These are phyloP conservation scores for Eulithis prunata DNA, from an alignment of 2,888 invertebrate genomes.

Conservation along the genomic window DNA sequence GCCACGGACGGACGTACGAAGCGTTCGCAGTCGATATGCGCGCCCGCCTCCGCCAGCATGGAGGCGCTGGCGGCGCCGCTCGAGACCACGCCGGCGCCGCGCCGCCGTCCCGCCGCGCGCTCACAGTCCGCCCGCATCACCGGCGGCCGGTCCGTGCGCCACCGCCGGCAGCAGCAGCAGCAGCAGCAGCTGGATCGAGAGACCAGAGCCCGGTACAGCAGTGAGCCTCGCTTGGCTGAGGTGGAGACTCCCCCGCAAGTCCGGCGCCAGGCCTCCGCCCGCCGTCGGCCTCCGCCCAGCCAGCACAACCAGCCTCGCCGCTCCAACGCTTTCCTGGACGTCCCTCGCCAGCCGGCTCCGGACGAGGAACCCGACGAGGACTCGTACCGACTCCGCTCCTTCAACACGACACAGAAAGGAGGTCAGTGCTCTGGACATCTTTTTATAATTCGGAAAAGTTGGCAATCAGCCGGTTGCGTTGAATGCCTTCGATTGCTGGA, in stretches of 20 bases:
- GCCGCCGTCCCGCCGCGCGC: constrained; percentile 88
- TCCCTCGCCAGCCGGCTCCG: constrained; percentile 76
- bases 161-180: constrained; percentile 74
- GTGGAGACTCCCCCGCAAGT: constrained; percentile 88
- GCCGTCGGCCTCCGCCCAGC: constrained; percentile 79
- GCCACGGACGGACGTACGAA: constrained; percentile 87
- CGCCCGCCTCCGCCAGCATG: constrained; percentile 88
- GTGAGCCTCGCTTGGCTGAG: constrained; percentile 87
- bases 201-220: constrained; percentile 85
- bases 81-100: constrained; percentile 83
- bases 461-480: constrained; percentile 62
- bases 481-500: constrained; percentile 49
- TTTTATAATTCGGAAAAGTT: constrained; percentile 58
- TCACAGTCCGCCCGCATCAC: constrained; percentile 90
- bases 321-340: constrained; percentile 89
- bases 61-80: constrained; percentile 84
- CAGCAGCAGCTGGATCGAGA: constrained; percentile 79
- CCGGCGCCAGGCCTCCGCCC: constrained; percentile 85
- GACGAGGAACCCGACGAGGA: constrained; percentile 91
- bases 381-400: constrained; percentile 95
- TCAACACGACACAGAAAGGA: constrained; percentile 96
- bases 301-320: constrained; percentile 84
- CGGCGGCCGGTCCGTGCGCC: constrained; percentile 85
- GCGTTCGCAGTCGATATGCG: constrained; percentile 90
- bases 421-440: constrained; percentile 80